Evolutionary conservation across 2,797 vertebrate genomes (phyloP).

Genomic region (Hemibagrus guttatus): DNA sequence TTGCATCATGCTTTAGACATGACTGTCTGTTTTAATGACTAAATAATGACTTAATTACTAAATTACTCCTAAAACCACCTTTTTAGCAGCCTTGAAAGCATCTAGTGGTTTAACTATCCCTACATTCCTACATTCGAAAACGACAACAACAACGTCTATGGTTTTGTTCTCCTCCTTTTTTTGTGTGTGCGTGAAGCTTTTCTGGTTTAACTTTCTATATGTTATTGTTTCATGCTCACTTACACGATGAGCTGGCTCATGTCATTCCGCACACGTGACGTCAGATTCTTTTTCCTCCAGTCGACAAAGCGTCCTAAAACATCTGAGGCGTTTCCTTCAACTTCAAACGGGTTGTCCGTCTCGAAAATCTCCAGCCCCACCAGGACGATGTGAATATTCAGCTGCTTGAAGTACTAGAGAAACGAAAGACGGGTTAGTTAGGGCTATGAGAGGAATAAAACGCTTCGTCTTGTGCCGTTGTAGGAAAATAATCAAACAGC

Average conservation of each 20-base stretch:
- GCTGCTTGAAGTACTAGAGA: slow-evolving; percentile 70
- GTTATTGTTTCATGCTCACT: slow-evolving; percentile 54
- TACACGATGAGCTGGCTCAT: slow-evolving; percentile 84
- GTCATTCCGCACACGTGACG: slow-evolving; percentile 74
- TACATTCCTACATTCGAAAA: no score
- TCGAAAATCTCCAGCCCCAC: slow-evolving; percentile 82
- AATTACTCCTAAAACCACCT: no score
- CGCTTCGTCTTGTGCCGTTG: not conserved
- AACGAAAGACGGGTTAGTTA: not conserved
- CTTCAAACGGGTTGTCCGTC: slow-evolving; percentile 72
- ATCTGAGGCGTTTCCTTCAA: slow-evolving; percentile 68
- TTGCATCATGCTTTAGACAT: no score
- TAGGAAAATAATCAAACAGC: not conserved
- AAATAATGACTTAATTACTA: not conserved
- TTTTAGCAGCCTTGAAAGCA: no score
- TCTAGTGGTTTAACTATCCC: no score
- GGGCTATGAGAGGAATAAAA: not conserved
- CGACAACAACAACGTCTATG: no score
- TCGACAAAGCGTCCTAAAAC: slow-evolving; percentile 78
- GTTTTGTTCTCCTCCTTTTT: not conserved
- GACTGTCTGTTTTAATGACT: not conserved
- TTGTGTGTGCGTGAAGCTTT: not conserved
- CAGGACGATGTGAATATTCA: slow-evolving; percentile 85
- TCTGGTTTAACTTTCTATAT: no score
- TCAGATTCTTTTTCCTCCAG: slow-evolving; percentile 74